Percentiles rank a stretch among this genome's conserved stretches.
These are phyloP conservation scores for Danio tinwini DNA, from an alignment of 2,797 vertebrate genomes.

Conservation along the genomic window DNA sequence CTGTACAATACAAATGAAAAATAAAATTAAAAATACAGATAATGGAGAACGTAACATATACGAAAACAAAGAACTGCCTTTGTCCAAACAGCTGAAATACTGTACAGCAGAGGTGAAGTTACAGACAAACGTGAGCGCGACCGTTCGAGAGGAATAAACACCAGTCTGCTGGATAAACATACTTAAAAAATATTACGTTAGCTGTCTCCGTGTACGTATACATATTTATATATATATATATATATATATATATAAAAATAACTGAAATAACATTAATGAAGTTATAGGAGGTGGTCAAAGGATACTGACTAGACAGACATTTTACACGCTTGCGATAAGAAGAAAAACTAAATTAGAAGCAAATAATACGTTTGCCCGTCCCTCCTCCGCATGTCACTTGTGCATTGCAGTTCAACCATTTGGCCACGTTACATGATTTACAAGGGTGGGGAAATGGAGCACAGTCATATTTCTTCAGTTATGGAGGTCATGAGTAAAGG, in stretches of 20 bases:
- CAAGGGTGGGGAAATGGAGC: slow-evolving; percentile 74
- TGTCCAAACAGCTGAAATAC: slow-evolving; percentile 72
- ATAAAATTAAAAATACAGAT: slow-evolving; percentile 96
- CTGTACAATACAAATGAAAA: slow-evolving; percentile 99
- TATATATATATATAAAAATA: slow-evolving; percentile 86
- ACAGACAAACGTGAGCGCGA: slow-evolving; percentile 74
- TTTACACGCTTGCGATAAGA: slow-evolving; percentile 75
- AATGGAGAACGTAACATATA: slow-evolving; percentile 89
- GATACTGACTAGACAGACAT: slow-evolving; percentile 87
- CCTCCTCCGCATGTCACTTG: slow-evolving; percentile 68
- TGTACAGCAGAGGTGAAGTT: slow-evolving; percentile 63
- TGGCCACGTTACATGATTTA: slow-evolving; percentile 43
- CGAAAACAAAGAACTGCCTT: slow-evolving; percentile 84
- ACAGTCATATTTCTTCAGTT: slow-evolving; percentile 65
- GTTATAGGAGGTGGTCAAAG: slow-evolving; percentile 88
- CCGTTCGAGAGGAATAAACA: slow-evolving; percentile 60
- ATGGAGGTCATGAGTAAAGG: slow-evolving; percentile 84
- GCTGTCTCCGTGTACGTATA: slow-evolving; percentile 86
- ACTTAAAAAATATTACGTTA: slow-evolving; percentile 90
- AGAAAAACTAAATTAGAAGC: slow-evolving; percentile 74
- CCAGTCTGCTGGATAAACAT: slow-evolving; percentile 76
- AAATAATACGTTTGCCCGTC: slow-evolving; percentile 64
- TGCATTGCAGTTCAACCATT: slow-evolving; percentile 79
- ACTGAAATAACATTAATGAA: slow-evolving; percentile 91
- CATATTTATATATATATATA: slow-evolving; percentile 64